Percentiles rank a stretch among this genome's conserved stretches.
Conservation (phyloP, 2,113 vertebrate species). For the Tychaedon coryphoeus region DNA sequence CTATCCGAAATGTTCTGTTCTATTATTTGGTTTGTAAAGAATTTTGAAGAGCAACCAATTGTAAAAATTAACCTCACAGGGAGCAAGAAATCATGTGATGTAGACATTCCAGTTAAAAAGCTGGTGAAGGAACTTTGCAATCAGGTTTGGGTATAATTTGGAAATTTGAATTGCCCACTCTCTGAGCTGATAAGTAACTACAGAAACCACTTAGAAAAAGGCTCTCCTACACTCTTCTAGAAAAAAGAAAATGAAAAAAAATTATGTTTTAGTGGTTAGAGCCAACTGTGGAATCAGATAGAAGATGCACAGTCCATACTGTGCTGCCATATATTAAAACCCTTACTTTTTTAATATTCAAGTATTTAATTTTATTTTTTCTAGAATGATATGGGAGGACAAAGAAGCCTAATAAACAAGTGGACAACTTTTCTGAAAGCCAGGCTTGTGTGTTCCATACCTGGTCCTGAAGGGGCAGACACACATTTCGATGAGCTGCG, state of each 20-base stretch:
- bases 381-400: constrained; percentile 96
- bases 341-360: neutral
- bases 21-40: neutral
- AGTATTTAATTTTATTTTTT: neutral
- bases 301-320: neutral
- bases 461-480: constrained; percentile 90
- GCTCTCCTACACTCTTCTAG: neutral
- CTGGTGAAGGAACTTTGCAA: neutral
- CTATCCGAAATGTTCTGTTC: neutral
- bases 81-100: neutral
- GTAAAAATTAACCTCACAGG: neutral
- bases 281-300: neutral
- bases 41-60: neutral
- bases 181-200: neutral
- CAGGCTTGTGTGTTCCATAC: constrained; percentile 91
- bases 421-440: constrained; percentile 99
- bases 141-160: neutral
- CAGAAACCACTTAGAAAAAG: neutral
- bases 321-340: neutral
- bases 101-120: neutral
- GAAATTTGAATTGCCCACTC: neutral
- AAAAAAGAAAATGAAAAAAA: neutral
- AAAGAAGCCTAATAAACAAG: constrained; percentile 96
- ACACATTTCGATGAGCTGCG: constrained; percentile 96
- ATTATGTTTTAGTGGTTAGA: neutral